Evolutionary conservation across 2,113 vertebrate genomes (phyloP), one percentile per base, ranked within the genome.

Genomic region (Lophura nycthemera): DNA sequence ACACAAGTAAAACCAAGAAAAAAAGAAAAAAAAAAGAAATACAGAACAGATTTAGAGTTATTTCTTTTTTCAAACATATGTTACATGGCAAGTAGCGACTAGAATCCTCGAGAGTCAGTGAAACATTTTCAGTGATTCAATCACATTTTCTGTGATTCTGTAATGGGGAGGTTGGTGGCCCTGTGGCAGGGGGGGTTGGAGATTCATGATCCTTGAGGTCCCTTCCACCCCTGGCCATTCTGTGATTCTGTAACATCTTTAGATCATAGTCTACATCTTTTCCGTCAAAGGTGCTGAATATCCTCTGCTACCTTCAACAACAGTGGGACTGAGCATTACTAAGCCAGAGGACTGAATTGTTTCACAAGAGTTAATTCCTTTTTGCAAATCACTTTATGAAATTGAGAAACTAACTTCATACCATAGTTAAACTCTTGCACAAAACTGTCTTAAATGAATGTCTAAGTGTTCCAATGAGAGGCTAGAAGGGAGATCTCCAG

Each of bases 361-460:
- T 95, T 88, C 93, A 90, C 70, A 92, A 67, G 54, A 77, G 42
- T 81, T 90, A 63, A 66, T 90, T 76, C 36, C 60, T 81, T 42
- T 81, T 90, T 92, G 83, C 70, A 59, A 90, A 84, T 72, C 59
- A n/a, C 60, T 80, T 88, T 42, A 90, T 84, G 79, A 80, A 95
- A 84, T 67, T 73, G 83, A 95, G 93, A 92, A 69, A 84, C 25
- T 70, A 63, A 64, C 70, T 69, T 90, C 93, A 92, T 42, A 30
- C 64, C 54, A 76, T 73, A 81, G 90, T 88, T 59, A 81, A 73
- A 74, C 36, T 52, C 29, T 75, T 79, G 65, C 79, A 80, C 56
- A 75, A 71, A 91, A 75, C 69, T 52, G 38, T 45, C 79, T 92
- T 40, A 86, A 83, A 66, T 80, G 52, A 90, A 81, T 69, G 83